A percentile compares a stretch with the other conserved stretches of the same genome.
phyloP scores from a whole-genome alignment of 2,888 invertebrate species.

The Leptinotarsa juncta region DNA sequence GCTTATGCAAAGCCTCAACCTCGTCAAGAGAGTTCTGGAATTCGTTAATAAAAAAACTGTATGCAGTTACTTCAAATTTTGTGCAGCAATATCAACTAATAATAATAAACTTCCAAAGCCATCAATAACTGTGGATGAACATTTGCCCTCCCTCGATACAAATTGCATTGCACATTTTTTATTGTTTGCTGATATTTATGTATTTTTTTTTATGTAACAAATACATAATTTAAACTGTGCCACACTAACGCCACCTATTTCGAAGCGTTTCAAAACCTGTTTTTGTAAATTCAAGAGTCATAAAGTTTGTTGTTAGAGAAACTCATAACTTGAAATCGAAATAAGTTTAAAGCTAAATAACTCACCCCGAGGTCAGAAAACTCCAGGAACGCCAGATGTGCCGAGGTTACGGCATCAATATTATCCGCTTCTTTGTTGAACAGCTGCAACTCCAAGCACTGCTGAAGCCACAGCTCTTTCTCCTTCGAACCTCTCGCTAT shows the following conservation, averaged over 20 bases:
- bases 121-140: too few relatives aligned
- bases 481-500: slow-evolving; percentile 85
- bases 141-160: too few relatives aligned
- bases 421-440: slow-evolving; percentile 97
- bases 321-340: neutral
- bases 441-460: slow-evolving; percentile 88
- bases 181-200: too few relatives aligned
- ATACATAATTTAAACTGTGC: too few relatives aligned
- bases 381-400: slow-evolving; percentile 94
- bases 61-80: neutral
- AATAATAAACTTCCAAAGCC: neutral
- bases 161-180: too few relatives aligned
- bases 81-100: neutral
- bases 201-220: too few relatives aligned
- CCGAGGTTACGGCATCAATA: slow-evolving; percentile 93
- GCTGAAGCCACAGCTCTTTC: slow-evolving; percentile 87
- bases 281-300: too few relatives aligned
- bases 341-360: slow-evolving; percentile 31
- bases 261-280: too few relatives aligned
- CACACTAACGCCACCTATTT: too few relatives aligned
- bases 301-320: neutral
- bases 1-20: slow-evolving; percentile 91
- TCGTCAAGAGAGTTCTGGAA: slow-evolving; percentile 85
- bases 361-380: slow-evolving; percentile 87
- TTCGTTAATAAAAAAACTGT: slow-evolving; percentile 18